These are phyloP conservation scores for Amblyjoppa proteus DNA, from an alignment of 2,888 invertebrate genomes.

Conservation along the genomic window DNA sequence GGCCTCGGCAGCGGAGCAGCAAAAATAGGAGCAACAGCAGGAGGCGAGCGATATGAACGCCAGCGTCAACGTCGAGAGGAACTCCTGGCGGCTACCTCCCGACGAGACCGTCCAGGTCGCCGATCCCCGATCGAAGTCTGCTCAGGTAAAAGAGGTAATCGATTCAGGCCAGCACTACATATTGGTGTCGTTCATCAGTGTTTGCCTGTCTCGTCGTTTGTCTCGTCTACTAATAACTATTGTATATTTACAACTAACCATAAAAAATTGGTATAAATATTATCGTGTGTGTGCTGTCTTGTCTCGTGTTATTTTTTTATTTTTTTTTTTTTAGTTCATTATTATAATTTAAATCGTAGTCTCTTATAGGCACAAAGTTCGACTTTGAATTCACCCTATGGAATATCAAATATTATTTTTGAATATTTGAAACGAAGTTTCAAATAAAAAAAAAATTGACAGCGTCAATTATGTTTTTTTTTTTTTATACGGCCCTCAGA, in stretches of 20 bases:
- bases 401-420: too few relatives aligned
- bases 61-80: slow-evolving; percentile 95
- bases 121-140: slow-evolving; percentile 93
- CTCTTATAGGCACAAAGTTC: background rate
- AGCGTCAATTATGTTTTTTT: too few relatives aligned
- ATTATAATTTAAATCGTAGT: background rate
- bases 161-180: slow-evolving; percentile 57
- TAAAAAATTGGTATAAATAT: background rate
- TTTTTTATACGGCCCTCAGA: too few relatives aligned
- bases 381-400: background rate
- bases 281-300: slow-evolving; percentile 22
- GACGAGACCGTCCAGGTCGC: slow-evolving; percentile 96
- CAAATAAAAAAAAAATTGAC: too few relatives aligned
- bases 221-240: slow-evolving; percentile 18
- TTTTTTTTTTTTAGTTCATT: background rate
- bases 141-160: slow-evolving; percentile 87
- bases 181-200: slow-evolving; percentile 52
- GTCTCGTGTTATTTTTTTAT: background rate
- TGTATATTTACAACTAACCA: background rate
- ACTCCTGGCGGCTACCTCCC: slow-evolving; percentile 96
- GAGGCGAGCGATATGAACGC: slow-evolving; percentile 93
- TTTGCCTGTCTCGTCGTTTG: slow-evolving; percentile 63
- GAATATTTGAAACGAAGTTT: too few relatives aligned
- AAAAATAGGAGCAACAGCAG: slow-evolving; percentile 80
- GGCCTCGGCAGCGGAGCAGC: slow-evolving; percentile 87